phyloP scores from a whole-genome alignment of 2,888 invertebrate genomes.

The Sarcophaga subvicina region DNA sequence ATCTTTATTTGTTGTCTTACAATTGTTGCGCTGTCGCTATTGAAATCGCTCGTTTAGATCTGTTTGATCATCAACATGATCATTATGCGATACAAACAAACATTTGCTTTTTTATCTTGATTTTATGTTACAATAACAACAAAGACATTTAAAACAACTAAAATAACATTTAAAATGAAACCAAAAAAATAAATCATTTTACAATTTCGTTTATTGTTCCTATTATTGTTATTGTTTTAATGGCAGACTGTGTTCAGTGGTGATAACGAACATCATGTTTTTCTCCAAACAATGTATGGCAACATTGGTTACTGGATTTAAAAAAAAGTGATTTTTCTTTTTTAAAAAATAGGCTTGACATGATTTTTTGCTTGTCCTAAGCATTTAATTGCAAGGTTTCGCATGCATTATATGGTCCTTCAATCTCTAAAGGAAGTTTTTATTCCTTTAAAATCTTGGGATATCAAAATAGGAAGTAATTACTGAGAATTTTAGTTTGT shows the following conservation, averaged over 20 bases:
- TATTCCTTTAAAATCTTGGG: too few species aligned
- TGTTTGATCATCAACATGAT: constrained; percentile 18
- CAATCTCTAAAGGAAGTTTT: too few species aligned
- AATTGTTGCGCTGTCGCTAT: neutral
- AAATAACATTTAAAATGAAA: neutral
- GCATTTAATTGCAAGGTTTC: too few species aligned
- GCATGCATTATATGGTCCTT: too few species aligned
- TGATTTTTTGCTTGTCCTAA: too few species aligned
- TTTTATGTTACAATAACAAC: constrained; percentile 28
- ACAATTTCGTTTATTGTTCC: neutral
- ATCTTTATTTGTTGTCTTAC: neutral
- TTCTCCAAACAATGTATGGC: neutral
- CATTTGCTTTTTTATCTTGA: constrained; percentile 40
- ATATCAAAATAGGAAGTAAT: too few species aligned
- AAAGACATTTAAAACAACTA: neutral
- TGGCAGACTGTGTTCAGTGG: neutral
- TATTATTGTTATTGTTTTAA: constrained; percentile 28
- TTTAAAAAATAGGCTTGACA: too few species aligned
- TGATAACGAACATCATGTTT: neutral
- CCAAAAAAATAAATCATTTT: constrained; percentile 18
- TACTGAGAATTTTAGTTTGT: too few species aligned
- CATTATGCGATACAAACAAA: constrained; percentile 26
- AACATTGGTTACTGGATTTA: too few species aligned
- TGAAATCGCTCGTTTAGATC: constrained; percentile 36
- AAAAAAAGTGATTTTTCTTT: too few species aligned